Evolutionary conservation across 53 echinoderm and acorn worm species (phyloP), one percentile per base, ranked within the genome.

Genomic region (Echinarachnius parma): DNA sequence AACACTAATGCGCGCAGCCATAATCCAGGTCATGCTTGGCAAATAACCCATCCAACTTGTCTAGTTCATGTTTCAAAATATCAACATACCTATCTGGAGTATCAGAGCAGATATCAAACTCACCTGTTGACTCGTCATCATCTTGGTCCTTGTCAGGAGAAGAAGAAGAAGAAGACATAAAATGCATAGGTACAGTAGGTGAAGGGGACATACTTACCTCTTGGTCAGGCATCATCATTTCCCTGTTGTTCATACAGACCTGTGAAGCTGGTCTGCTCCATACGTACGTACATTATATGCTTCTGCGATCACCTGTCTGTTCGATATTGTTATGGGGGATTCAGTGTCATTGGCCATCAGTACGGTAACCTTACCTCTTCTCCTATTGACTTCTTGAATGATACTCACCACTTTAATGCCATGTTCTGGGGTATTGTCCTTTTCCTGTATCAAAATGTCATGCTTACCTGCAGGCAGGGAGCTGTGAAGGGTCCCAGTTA

Each of bases 21-120:
- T 48, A 66, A 19, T 48, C 31, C 9, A n/a, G 11, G 31, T 66
- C 66, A 48, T 66, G 4, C 18, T 66, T 66, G 16, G 48, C 66
- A 48, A 48, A 66, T 29, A 48, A 15, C 3, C 66, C 48, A 14
- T 48, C 48, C 9, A 66, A 28, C 28, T 57, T 22, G 57, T 57
- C 28, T 16, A 57, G n/a, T 57, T 27, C 28, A 5, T 57, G 25
- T 5, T 4, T 22, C 16, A 57, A 26, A 8, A 13, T 5, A 50
- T 8, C 19, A 8, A 50, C 19, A n/a, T 50, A n/a, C 19, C 20
- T 19, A 4, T 50, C 20, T 11, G 52, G 19, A n/a, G 52, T 27
- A 57, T 4, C 28, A 26, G 57, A 28, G 7, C 26, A 25, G 27
- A 57, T 57, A 16, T 57, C 57, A 57, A 10, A 57, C 5, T 57